Percentiles rank a stretch among this genome's conserved stretches.
Conservation (phyloP, 1,140 invertebrate genomes). For the Periplaneta americana region DNA sequence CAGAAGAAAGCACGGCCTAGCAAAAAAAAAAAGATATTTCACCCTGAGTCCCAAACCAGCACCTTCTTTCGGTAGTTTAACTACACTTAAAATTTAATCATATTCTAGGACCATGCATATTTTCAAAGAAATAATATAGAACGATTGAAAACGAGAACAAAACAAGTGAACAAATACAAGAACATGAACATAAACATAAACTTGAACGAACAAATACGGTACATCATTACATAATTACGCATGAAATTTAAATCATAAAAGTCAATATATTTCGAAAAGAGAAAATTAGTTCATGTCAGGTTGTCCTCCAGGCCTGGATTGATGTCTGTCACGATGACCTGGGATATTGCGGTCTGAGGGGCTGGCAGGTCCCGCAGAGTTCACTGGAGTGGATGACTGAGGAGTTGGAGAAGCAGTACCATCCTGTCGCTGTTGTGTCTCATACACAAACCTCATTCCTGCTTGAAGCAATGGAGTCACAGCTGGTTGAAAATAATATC, state of each 20-base stretch:
- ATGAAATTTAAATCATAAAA: background rate
- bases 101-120: background rate
- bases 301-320: background rate
- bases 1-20: background rate
- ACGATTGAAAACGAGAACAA: background rate
- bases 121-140: no score
- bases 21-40: background rate
- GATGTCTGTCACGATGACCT: background rate
- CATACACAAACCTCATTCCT: conserved; percentile 15
- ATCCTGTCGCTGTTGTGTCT: background rate
- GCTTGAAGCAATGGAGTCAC: conserved; percentile 12
- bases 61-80: background rate
- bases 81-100: background rate
- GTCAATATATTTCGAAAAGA: background rate
- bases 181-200: background rate
- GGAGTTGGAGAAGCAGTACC: background rate
- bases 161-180: background rate
- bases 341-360: background rate
- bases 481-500: conserved; percentile 14
- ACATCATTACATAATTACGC: background rate
- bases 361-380: background rate
- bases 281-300: background rate
- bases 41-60: background rate
- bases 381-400: background rate
- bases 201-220: background rate